Evolutionary conservation across 2,888 invertebrate genomes (phyloP).

Genomic region (Lobophora halterata): DNA sequence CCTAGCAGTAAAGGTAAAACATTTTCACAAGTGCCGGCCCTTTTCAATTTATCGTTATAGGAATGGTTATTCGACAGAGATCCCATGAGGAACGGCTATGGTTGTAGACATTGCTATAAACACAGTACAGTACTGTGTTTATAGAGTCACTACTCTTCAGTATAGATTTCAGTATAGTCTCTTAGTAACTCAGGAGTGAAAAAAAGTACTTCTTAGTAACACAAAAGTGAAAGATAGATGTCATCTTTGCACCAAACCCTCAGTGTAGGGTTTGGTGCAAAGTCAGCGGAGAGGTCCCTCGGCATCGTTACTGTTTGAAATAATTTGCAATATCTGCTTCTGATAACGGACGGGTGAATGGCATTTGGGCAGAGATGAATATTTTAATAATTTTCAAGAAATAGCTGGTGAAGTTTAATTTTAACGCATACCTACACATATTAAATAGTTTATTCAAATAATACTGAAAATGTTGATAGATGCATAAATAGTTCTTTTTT

Average conservation of each 20-base stretch:
- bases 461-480: too few species aligned
- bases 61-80: constrained; percentile 18
- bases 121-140: not conserved
- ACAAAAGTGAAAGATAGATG: not conserved
- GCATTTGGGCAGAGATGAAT: constrained; percentile 12
- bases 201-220: too few species aligned
- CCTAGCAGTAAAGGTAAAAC: constrained; percentile 1
- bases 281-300: constrained; percentile 9
- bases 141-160: too few species aligned
- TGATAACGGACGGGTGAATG: constrained; percentile 9
- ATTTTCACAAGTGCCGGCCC: constrained; percentile 3
- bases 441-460: too few species aligned
- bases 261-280: constrained; percentile 9
- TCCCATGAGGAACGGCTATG: constrained; percentile 14
- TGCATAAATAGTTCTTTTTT: too few species aligned
- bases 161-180: too few species aligned
- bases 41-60: constrained; percentile 16
- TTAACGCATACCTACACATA: too few species aligned
- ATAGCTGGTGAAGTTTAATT: constrained; percentile 4
- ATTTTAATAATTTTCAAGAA: constrained; percentile 11
- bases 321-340: constrained; percentile 17
- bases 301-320: constrained; percentile 12
- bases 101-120: constrained; percentile 7
- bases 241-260: not conserved
- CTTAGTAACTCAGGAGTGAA: too few species aligned